Evolutionary conservation across 2,888 invertebrate species (phyloP).

Genomic region (Cephonodes hylas): DNA sequence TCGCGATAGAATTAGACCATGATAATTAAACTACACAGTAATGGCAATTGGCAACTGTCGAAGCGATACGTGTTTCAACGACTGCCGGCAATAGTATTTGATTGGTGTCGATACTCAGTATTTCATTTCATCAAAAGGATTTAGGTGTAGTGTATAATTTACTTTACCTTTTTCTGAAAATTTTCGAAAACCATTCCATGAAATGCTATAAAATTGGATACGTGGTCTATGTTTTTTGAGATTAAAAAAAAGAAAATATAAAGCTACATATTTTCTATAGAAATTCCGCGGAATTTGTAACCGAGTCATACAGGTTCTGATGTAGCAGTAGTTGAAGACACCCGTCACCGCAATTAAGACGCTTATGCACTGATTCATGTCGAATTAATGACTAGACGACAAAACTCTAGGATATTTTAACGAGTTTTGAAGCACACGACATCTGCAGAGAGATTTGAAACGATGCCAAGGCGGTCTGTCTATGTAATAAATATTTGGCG

Average conservation of each 20-base stretch:
- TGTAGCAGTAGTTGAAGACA: neutral
- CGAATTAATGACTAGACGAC: neutral
- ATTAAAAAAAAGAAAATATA: too few relatives aligned
- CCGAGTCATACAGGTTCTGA: neutral
- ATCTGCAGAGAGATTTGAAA: conserved; percentile 50
- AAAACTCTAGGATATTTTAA: conserved; percentile 27
- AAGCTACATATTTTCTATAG: too few relatives aligned
- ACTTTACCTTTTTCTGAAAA: too few relatives aligned
- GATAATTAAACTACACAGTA: neutral
- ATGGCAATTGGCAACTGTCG: neutral
- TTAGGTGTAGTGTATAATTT: neutral
- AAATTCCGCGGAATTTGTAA: too few relatives aligned
- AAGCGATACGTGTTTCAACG: neutral
- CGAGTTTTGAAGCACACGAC: conserved; percentile 35
- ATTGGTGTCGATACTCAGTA: neutral
- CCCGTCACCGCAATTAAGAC: neutral
- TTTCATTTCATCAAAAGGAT: neutral
- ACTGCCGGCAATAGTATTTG: neutral
- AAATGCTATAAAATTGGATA: too few relatives aligned
- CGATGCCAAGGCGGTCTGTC: conserved; percentile 38
- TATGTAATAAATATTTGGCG: conserved; percentile 22
- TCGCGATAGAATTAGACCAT: neutral
- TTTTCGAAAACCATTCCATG: too few relatives aligned
- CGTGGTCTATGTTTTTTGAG: too few relatives aligned
- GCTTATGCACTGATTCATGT: neutral